Evolutionary conservation across 1,140 invertebrate species (phyloP).

Genomic region (Parasteatoda tepidariorum): DNA sequence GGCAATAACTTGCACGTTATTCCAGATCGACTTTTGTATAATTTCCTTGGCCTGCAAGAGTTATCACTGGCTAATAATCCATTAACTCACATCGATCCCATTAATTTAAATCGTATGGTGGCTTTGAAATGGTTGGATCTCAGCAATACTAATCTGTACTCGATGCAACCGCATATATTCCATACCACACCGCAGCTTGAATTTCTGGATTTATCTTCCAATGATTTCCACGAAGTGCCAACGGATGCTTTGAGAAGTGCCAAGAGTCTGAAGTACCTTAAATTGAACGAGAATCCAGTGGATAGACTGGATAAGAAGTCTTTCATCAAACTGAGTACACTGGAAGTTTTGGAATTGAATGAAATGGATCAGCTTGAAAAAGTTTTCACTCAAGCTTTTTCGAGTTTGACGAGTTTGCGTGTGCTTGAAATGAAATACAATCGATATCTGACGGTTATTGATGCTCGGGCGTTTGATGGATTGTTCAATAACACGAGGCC

Average conservation of each 20-base stretch:
- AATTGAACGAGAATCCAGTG: conserved; percentile 59
- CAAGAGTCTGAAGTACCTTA: conserved; percentile 28
- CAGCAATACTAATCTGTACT: conserved; percentile 24
- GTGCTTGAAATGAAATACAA: conserved; percentile 46
- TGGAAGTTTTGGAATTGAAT: conserved; percentile 55
- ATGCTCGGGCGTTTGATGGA: conserved; percentile 51
- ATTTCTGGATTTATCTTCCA: conserved; percentile 61
- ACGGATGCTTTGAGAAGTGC: conserved; percentile 50
- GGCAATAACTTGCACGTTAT: conserved; percentile 49
- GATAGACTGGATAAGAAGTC: conserved; percentile 41
- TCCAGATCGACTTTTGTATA: conserved; percentile 53
- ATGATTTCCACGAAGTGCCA: conserved; percentile 60
- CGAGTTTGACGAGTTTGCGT: conserved; percentile 35
- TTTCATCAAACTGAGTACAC: conserved; percentile 37
- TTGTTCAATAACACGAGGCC: conserved; percentile 53
- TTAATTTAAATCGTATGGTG: conserved; percentile 39
- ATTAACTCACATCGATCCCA: conserved; percentile 23
- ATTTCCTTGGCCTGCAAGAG: conserved; percentile 36
- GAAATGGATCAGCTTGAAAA: conserved; percentile 50
- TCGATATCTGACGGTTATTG: conserved; percentile 33
- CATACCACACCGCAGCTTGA: conserved; percentile 43
- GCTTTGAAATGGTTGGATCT: conserved; percentile 54
- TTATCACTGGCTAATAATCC: conserved; percentile 57
- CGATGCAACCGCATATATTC: conserved; percentile 38
- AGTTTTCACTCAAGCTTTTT: conserved; percentile 55